Evolutionary conservation across 37 sponge, comb jelly and placozoan genomes (phyloP).

Genomic region (Ianthella basta): DNA sequence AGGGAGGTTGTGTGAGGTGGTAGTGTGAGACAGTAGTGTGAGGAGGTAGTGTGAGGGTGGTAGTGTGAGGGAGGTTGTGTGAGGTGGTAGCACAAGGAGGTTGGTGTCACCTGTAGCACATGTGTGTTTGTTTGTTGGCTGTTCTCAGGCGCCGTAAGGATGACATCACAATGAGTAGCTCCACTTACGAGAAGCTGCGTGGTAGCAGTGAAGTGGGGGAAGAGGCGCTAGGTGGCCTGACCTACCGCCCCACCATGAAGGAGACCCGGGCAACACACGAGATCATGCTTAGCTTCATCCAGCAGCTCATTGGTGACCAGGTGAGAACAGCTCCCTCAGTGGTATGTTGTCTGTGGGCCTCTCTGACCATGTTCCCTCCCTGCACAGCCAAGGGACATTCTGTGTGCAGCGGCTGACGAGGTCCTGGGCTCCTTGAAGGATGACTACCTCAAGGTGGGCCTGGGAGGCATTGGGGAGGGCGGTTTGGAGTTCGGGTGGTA

Average conservation of each 20-base stretch:
- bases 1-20: not conserved
- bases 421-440: slow-evolving; percentile 94
- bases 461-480: not conserved
- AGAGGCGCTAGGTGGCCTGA: slow-evolving; percentile 69
- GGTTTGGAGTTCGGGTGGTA: not conserved
- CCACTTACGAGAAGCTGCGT: slow-evolving; percentile 27
- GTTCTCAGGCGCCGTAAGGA: not conserved
- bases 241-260: slow-evolving; percentile 79
- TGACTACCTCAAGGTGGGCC: slow-evolving; percentile 58
- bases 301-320: slow-evolving; percentile 87
- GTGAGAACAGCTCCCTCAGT: slow-evolving; percentile 25
- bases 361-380: not conserved
- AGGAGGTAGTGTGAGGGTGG: not conserved
- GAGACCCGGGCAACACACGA: slow-evolving; percentile 83
- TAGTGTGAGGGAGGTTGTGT: not conserved
- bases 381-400: slow-evolving; percentile 89
- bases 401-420: slow-evolving; percentile 98
- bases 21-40: not conserved
- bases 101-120: not conserved
- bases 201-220: slow-evolving; percentile 46
- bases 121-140: not conserved
- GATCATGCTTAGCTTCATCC: slow-evolving; percentile 91
- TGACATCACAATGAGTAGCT: slow-evolving; percentile 49
- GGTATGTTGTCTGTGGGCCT: not conserved
- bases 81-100: not conserved